These are phyloP conservation scores for Drosophila pseudoananassae DNA, from an alignment of 1,140 invertebrate species.

Conservation along the genomic window DNA sequence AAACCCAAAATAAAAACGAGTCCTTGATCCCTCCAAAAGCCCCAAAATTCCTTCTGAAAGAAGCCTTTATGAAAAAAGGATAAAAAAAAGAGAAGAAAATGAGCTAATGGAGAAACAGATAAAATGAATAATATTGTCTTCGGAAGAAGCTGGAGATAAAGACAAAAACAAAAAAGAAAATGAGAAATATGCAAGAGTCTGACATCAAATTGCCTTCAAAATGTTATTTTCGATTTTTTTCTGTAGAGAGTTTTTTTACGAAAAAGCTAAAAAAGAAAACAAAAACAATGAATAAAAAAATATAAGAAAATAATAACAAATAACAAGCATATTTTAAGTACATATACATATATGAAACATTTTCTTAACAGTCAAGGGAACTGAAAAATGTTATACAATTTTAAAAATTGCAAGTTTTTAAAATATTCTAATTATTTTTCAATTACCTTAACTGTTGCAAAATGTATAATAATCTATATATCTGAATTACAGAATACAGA, in stretches of 20 bases:
- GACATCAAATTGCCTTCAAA: slow-evolving; percentile 81
- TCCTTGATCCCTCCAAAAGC: slow-evolving; percentile 2
- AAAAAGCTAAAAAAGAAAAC: slow-evolving; percentile 20
- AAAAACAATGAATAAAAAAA: slow-evolving; percentile 19
- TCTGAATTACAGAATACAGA: slow-evolving; percentile 24
- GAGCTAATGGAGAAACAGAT: slow-evolving; percentile 11
- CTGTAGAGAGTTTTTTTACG: slow-evolving; percentile 45
- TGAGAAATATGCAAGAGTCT: slow-evolving; percentile 69
- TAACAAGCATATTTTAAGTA: slow-evolving; percentile 40
- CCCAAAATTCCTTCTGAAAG: not conserved
- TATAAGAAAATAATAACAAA: slow-evolving; percentile 13
- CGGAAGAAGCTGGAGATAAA: slow-evolving; percentile 23
- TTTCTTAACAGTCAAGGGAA: not conserved
- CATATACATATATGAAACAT: slow-evolving; percentile 22
- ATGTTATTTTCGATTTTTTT: slow-evolving; percentile 49
- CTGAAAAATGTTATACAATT: slow-evolving; percentile 11
- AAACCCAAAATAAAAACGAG: slow-evolving; percentile 1
- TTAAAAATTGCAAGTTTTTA: slow-evolving; percentile 26
- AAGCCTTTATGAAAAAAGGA: slow-evolving; percentile 10
- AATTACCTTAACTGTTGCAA: not conserved
- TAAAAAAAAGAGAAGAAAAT: not conserved
- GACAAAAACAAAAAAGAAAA: slow-evolving; percentile 34
- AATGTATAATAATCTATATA: slow-evolving; percentile 38
- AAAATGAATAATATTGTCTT: slow-evolving; percentile 24
- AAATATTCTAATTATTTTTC: not conserved